phyloP scores from a whole-genome alignment of 2,797 vertebrate species.

The Notolepis coatsorum region DNA sequence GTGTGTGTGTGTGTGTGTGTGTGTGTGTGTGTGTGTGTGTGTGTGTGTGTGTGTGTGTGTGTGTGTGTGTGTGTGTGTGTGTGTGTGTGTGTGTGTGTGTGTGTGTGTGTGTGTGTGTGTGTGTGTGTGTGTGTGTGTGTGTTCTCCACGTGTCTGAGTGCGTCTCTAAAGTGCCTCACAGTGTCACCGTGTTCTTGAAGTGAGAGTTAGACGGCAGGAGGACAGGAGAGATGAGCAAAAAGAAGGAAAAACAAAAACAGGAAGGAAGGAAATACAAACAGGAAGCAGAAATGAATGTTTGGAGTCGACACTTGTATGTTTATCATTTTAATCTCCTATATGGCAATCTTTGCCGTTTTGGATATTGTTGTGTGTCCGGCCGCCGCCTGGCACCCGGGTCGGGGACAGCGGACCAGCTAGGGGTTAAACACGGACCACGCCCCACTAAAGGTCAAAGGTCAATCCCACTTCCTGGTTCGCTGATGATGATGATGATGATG shows the following conservation, averaged over 20 bases:
- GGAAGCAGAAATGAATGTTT: conserved; percentile 35
- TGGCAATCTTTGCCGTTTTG: conserved; percentile 47
- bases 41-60: background rate
- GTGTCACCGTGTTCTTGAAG: conserved; percentile 95
- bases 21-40: conserved; percentile 59
- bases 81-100: conserved; percentile 51
- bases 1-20: conserved; percentile 47
- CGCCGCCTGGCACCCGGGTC: conserved; percentile 65
- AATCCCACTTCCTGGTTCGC: conserved; percentile 56
- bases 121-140: conserved; percentile 86
- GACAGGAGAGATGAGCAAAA: conserved; percentile 57
- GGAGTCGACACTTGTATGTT: conserved; percentile 47
- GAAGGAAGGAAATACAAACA: conserved; percentile 28
- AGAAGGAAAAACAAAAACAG: conserved; percentile 47
- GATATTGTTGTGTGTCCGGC: conserved; percentile 71
- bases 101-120: conserved; percentile 54
- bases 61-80: conserved; percentile 82
- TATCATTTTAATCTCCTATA: conserved; percentile 66
- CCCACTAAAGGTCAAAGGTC: conserved; percentile 62
- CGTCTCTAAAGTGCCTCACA: conserved; percentile 99
- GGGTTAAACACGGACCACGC: conserved; percentile 49
- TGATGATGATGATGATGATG: conserved; percentile 40
- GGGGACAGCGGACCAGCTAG: conserved; percentile 67
- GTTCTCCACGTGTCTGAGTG: conserved; percentile 86
- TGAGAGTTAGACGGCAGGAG: conserved; percentile 57